Base-by-base conservation (phyloP, 2,888 invertebrate species). In the Blomia tropicalis region DNA sequence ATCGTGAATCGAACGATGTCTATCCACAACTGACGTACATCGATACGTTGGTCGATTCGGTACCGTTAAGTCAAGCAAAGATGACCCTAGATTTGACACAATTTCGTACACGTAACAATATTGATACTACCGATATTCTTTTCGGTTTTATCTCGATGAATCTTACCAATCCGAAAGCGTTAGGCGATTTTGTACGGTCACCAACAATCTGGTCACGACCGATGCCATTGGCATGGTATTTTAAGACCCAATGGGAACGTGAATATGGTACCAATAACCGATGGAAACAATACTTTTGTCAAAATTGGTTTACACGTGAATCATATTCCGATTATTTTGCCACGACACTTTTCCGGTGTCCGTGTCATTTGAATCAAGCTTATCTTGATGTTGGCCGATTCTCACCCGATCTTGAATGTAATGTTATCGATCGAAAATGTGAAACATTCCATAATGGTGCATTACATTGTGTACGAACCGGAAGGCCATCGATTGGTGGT, bases 221-320 rank as follows among this genome's bases (percentile, higher is more conserved):
- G 0, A 85, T 93, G 66, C 92, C 93, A 1, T 76, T 93, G 14
- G 89, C 80, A 1, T 93, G 92, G 92, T 93, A 92, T 73, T 90
- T 91, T 72, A 81, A 80, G 0, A 82, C 84, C 0, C 90, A 91
- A 73, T 93, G 92, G 92, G 83, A 86, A 71, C 77, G 82, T 22
- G 73, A 80, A 56, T 82, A 85, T 69, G 95, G 95, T 0, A 72
- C 74, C 4, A 80, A 82, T 63, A 66, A 65, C 0, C 62, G 62
- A 29, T 96, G 95, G 95, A 80, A 89, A 0, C 79, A 82, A 64
- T 76, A 80, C 3, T 79, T 89, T 71, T 96, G 96, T 74, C 84
- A 88, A 73, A 82, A 83, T 69, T 96, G 95, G 95, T 82, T 90
- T 44, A 81, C 83, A 73, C 82, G 83, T 56, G 90, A 92, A 73